phyloP scores from a whole-genome alignment of 2,797 vertebrate species.

The Brachyalestes nurse region DNA sequence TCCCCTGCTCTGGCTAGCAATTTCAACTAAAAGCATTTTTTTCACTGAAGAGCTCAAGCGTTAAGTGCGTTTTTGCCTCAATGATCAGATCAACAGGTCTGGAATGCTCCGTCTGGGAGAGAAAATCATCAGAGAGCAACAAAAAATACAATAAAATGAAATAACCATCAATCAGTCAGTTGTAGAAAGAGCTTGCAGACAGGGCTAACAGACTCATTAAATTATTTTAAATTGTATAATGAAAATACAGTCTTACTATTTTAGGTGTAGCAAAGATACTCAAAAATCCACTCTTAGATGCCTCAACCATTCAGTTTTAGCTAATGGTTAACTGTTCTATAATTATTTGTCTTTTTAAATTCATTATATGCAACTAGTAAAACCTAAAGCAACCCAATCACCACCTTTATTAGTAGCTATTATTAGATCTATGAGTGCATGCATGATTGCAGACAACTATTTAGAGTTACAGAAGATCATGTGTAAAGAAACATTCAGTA shows the following conservation, averaged over 20 bases:
- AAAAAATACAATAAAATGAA: background rate
- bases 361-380: no score
- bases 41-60: conserved; percentile 22
- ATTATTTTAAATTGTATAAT: background rate
- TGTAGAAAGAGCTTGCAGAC: conserved; percentile 8
- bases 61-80: background rate
- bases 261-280: background rate
- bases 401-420: no score
- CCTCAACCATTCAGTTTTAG: no score
- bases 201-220: background rate
- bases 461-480: no score
- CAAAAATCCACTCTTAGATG: background rate
- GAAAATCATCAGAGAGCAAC: background rate
- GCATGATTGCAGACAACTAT: no score
- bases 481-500: no score
- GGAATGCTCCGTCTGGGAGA: background rate
- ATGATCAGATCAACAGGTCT: background rate
- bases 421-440: no score
- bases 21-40: background rate
- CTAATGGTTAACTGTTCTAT: no score
- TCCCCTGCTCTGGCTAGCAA: background rate
- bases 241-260: conserved; percentile 27
- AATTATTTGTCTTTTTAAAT: no score
- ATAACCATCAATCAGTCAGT: background rate
- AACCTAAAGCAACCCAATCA: no score